Evolutionary conservation across 1,140 invertebrate species (phyloP).

Genomic region (Rhyzopertha dominica): DNA sequence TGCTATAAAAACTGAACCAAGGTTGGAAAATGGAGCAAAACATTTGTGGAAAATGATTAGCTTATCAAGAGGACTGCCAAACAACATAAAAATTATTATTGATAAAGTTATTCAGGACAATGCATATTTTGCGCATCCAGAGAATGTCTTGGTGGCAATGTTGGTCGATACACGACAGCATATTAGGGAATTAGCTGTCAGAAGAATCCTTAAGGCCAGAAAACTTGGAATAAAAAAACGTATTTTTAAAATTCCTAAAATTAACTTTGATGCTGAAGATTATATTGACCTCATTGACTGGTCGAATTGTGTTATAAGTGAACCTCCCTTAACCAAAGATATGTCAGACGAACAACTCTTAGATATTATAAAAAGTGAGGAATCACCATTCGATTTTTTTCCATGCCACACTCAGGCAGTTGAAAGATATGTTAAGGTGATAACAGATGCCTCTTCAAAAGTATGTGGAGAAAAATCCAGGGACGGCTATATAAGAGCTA

Average conservation of each 20-base stretch:
- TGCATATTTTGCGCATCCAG: conserved; percentile 33
- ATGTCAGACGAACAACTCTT: conserved; percentile 1
- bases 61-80: no score
- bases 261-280: not conserved
- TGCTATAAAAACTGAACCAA: conserved; percentile 31
- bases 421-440: no score
- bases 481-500: no score
- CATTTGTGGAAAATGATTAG: no score
- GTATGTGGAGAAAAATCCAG: no score
- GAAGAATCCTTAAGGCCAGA: conserved; percentile 27
- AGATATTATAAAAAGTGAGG: not conserved
- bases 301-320: not conserved
- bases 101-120: no score
- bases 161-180: conserved; percentile 28
- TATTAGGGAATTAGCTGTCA: conserved; percentile 28
- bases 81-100: no score
- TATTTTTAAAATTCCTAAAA: not conserved
- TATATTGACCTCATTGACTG: conserved; percentile 1
- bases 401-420: no score
- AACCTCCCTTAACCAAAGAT: not conserved
- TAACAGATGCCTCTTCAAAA: no score
- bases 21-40: no score
- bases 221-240: no score
- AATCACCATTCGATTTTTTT: no score
- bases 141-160: conserved; percentile 41